These are phyloP conservation scores for Perdita meconis DNA, from an alignment of 2,888 invertebrate genomes.

Conservation along the genomic window DNA sequence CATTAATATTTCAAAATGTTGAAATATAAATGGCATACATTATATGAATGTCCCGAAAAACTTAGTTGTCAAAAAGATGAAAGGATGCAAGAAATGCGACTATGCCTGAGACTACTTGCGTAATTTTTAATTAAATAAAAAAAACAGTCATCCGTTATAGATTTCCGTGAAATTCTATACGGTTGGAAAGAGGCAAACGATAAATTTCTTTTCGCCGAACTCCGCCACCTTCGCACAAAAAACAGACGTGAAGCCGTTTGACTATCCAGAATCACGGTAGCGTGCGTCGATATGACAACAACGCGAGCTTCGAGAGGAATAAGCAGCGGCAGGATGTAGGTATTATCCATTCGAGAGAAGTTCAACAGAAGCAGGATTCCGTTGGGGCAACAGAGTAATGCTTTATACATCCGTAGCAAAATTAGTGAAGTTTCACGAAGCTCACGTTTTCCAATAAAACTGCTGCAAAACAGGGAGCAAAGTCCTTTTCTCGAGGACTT, in stretches of 20 bases:
- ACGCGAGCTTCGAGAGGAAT: background rate
- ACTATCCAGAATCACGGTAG: background rate
- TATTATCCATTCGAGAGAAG: slow-evolving; percentile 2
- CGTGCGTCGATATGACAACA: background rate
- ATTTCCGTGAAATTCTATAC: no score
- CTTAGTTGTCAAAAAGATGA: no score
- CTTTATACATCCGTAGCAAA: slow-evolving; percentile 1
- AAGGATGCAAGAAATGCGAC: no score
- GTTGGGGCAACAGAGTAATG: slow-evolving; percentile 5
- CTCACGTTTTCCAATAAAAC: slow-evolving; percentile 5
- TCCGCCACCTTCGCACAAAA: no score
- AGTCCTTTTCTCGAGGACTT: slow-evolving; percentile 20
- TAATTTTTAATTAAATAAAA: no score
- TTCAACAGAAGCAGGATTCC: background rate
- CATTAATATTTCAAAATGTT: no score
- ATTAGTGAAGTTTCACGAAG: slow-evolving; percentile 16
- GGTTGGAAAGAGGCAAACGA: no score
- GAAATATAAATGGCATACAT: no score
- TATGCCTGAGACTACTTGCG: no score
- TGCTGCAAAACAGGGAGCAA: slow-evolving; percentile 3
- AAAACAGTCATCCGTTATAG: no score
- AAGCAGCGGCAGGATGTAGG: background rate
- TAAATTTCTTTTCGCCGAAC: no score
- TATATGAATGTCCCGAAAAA: no score
- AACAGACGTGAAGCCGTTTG: background rate